A percentile compares a stretch with the other conserved stretches of the same genome.
These are phyloP conservation scores for Pantelozetes paolii DNA, from an alignment of 2,888 invertebrate genomes.

Conservation along the genomic window DNA sequence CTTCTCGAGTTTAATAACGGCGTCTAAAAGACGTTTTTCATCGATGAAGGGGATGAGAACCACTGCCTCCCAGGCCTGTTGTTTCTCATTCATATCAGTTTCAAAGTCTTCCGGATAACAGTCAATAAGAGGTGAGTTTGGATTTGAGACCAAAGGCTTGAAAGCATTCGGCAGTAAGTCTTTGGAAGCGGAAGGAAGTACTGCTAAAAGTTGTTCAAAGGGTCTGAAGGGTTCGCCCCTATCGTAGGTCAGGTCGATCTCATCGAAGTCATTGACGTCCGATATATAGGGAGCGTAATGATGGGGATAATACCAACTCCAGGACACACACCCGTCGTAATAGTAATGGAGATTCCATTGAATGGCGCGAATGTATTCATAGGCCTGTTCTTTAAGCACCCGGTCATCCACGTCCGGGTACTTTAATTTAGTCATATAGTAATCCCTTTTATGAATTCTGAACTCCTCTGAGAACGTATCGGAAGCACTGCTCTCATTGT, in stretches of 20 bases:
- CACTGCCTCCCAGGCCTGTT: constrained; percentile 93
- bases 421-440: constrained; percentile 84
- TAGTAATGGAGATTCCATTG: constrained; percentile 97
- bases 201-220: constrained; percentile 83
- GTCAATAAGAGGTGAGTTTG: constrained; percentile 72
- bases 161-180: constrained; percentile 70
- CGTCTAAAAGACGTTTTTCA: constrained; percentile 67
- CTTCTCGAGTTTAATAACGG: constrained; percentile 67
- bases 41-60: constrained; percentile 89
- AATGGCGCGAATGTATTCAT: constrained; percentile 83
- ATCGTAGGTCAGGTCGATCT: constrained; percentile 74
- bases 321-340: constrained; percentile 90
- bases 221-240: constrained; percentile 80
- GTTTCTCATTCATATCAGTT: constrained; percentile 92
- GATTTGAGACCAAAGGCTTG: constrained; percentile 66
- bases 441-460: constrained; percentile 75
- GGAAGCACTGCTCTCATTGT: constrained; percentile 11
- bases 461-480: constrained; percentile 62
- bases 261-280: constrained; percentile 73
- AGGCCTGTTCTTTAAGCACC: constrained; percentile 73
- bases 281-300: constrained; percentile 97
- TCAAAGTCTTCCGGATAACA: constrained; percentile 88
- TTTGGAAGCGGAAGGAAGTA: constrained; percentile 79
- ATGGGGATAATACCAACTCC: constrained; percentile 98
- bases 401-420: constrained; percentile 70